Evolutionary conservation across 1,140 invertebrate genomes (phyloP), one percentile per base, ranked within the genome.

Genomic region (Colletes latitarsis): DNA sequence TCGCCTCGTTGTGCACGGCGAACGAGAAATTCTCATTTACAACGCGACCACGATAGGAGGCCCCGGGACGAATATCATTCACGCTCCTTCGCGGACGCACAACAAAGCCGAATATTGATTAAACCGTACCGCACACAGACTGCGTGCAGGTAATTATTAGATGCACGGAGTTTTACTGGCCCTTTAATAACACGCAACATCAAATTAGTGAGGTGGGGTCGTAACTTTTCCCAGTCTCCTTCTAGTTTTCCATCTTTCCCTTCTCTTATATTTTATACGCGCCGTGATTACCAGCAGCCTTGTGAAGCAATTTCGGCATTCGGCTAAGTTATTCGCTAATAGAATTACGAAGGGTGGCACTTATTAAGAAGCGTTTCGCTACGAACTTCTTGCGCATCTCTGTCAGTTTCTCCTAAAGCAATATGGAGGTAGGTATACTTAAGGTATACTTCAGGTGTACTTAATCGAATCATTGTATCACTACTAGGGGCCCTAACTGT

Each of bases 121-220:
- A 89, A 91, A 90, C 86, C 78, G 21, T 85, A 43, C 83, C 64
- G 74, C 80, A 74, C 82, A 81, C 80, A 74, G 71, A 82, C 89
- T 86, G 86, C 89, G 88, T 90, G 89, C 89, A 82, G 82, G 79
- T 90, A 91, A 91, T 91, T 91, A 91, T 86, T 90, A 88, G 89
- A 90, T 89, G 89, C 88, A 89, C 82, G 88, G 82, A 89, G 86
- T 91, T 90, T 89, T 90, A 90, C 90, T 91, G 86, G 84, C 76
- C 86, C 89, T 88, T 89, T 90, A 90, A 89, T 89, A 89, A 88
- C 89, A 90, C 88, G 90, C 88, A 91, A 91, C 89, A 89, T 87
- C 82, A 84, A 91, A 91, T 88, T 90, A 88, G 88, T 88, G 86
- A 75, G 67, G 80, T 83, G 82, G 87, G 52, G 84, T 88, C 75